Percentiles rank a stretch among this genome's conserved stretches.
phyloP scores from a whole-genome alignment of 2,113 vertebrate species.

The Apteryx owenii region DNA sequence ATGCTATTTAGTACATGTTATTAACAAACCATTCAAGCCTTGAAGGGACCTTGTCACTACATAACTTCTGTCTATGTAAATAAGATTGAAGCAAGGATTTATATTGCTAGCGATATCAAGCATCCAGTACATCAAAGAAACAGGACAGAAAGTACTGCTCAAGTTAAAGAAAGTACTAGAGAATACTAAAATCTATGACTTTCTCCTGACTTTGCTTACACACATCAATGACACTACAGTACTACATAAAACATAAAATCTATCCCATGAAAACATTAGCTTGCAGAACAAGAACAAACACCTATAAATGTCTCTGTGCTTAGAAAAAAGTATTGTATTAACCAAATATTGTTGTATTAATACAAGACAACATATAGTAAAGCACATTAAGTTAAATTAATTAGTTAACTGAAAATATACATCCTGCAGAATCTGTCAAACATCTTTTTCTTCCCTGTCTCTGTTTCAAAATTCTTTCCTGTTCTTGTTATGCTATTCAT shows the following conservation, averaged over 20 bases:
- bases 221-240: conserved; percentile 56
- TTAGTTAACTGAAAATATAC: background rate
- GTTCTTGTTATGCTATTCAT: background rate
- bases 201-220: conserved; percentile 72
- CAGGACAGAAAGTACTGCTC: conserved; percentile 65
- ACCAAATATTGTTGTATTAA: background rate
- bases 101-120: conserved; percentile 63
- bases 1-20: conserved; percentile 83
- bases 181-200: conserved; percentile 72
- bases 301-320: background rate
- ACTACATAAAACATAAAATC: conserved; percentile 51
- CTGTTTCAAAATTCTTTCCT: background rate
- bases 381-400: background rate
- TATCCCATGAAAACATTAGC: background rate
- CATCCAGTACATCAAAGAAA: conserved; percentile 68
- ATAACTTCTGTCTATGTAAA: conserved; percentile 83
- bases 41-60: conserved; percentile 84
- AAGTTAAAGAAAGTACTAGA: conserved; percentile 56
- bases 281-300: conserved; percentile 18
- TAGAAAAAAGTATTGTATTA: background rate
- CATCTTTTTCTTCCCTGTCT: background rate
- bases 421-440: background rate
- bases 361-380: background rate
- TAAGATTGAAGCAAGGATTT: conserved; percentile 77
- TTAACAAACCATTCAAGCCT: conserved; percentile 82